Conservation (phyloP, 2,888 invertebrate genomes). For the Perithous albicinctus region DNA sequence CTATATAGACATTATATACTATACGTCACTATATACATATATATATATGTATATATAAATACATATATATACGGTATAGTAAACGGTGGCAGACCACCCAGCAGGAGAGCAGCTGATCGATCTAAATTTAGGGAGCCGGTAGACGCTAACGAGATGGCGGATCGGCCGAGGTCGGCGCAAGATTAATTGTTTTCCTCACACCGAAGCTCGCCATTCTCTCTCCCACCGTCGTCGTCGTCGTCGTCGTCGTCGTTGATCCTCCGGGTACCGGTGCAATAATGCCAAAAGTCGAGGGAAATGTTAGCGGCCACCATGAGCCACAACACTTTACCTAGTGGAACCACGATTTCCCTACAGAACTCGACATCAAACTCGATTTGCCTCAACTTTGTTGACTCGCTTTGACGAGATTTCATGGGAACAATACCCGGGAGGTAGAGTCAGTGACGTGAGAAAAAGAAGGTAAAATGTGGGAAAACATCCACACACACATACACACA, state of each 20-base stretch:
- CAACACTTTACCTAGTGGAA: conserved; percentile 8
- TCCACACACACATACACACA: too few species aligned
- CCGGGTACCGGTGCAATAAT: conserved; percentile 24
- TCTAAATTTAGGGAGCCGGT: conserved; percentile 62
- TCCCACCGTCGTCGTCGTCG: conserved; percentile 1
- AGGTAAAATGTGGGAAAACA: neutral
- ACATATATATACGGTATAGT: too few species aligned
- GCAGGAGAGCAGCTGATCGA: conserved; percentile 45
- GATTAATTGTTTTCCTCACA: conserved; percentile 56
- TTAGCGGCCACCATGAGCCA: conserved; percentile 1
- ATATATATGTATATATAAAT: neutral
- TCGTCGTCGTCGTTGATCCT: neutral
- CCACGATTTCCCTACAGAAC: neutral
- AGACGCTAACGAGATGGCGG: conserved; percentile 55
- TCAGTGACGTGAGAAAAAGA: neutral
- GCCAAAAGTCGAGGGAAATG: conserved; percentile 20
- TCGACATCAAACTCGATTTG: conserved; percentile 25
- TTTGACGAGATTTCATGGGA: conserved; percentile 6
- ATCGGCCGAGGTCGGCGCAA: conserved; percentile 40
- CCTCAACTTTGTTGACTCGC: conserved; percentile 21
- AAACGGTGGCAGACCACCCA: conserved; percentile 15
- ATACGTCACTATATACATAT: conserved; percentile 9
- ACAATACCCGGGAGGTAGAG: neutral
- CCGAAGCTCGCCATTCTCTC: conserved; percentile 38
- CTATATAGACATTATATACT: neutral